These are phyloP conservation scores for Halcyon malimbica DNA, from an alignment of 2,113 vertebrate genomes.

Conservation along the genomic window DNA sequence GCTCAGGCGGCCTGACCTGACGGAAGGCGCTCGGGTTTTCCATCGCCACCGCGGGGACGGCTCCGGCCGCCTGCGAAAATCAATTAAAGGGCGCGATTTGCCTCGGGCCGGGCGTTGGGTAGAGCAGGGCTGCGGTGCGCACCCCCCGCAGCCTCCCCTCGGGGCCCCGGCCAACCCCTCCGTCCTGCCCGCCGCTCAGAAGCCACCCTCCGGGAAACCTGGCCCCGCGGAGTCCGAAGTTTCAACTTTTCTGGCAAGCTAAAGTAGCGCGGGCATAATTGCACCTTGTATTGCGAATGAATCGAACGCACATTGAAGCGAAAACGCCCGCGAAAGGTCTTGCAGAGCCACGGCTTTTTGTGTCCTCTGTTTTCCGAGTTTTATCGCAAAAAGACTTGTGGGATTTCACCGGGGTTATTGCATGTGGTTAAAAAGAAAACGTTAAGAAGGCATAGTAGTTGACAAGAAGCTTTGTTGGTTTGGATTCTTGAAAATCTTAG, in stretches of 20 bases:
- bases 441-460: neutral
- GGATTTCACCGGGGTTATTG: neutral
- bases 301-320: neutral
- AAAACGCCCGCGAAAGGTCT: neutral
- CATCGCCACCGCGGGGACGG: neutral
- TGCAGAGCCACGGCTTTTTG: neutral
- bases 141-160: neutral
- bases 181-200: too few species aligned
- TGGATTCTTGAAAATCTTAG: neutral
- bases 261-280: neutral
- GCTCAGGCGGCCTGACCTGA: neutral
- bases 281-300: neutral
- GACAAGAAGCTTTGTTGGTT: neutral
- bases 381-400: accelerated
- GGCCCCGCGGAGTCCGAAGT: neutral
- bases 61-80: neutral
- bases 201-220: accelerated
- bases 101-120: neutral
- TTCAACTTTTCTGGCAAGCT: neutral
- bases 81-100: neutral
- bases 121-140: neutral
- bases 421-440: neutral
- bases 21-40: neutral
- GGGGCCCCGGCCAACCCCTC: neutral
- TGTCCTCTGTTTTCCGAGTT: neutral